phyloP scores from a whole-genome alignment of 2,888 invertebrate genomes.

The Scelioninae gen. 1 region DNA sequence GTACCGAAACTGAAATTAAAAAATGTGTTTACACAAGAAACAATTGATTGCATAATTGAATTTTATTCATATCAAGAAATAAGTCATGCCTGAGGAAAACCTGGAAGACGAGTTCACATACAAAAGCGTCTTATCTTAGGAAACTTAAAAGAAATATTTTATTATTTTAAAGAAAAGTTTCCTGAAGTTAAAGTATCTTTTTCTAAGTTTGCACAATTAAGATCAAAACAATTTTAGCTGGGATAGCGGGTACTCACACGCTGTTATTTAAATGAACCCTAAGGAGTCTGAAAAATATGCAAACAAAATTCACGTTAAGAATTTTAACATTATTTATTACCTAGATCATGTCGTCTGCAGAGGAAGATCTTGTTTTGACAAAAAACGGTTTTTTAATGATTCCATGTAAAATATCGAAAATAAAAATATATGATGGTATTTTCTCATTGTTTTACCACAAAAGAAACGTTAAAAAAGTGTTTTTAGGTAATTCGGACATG shows the following conservation, averaged over 20 bases:
- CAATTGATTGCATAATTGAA: background rate
- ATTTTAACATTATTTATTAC: background rate
- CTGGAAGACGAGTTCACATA: background rate
- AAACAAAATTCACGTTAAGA: background rate
- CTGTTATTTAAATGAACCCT: background rate
- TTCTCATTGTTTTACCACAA: background rate
- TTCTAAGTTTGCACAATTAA: too few species aligned
- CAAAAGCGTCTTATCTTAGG: conserved; percentile 15
- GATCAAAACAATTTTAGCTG: too few species aligned
- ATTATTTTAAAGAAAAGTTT: too few species aligned
- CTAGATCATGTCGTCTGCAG: background rate
- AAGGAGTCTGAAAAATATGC: background rate
- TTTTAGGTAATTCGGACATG: background rate
- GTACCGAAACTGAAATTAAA: conserved; percentile 5
- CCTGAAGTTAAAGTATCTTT: too few species aligned
- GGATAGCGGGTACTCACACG: too few species aligned
- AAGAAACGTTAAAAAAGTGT: background rate
- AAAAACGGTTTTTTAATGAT: background rate
- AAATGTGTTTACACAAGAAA: conserved; percentile 11
- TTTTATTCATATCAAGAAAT: conserved; percentile 16
- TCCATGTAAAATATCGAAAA: background rate
- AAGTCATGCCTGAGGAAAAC: conserved; percentile 15
- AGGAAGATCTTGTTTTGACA: background rate
- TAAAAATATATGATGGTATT: background rate
- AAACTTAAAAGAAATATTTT: conserved; percentile 18